Conservation (phyloP, 2,113 vertebrate genomes). For the Entosphenus tridentatus region DNA sequence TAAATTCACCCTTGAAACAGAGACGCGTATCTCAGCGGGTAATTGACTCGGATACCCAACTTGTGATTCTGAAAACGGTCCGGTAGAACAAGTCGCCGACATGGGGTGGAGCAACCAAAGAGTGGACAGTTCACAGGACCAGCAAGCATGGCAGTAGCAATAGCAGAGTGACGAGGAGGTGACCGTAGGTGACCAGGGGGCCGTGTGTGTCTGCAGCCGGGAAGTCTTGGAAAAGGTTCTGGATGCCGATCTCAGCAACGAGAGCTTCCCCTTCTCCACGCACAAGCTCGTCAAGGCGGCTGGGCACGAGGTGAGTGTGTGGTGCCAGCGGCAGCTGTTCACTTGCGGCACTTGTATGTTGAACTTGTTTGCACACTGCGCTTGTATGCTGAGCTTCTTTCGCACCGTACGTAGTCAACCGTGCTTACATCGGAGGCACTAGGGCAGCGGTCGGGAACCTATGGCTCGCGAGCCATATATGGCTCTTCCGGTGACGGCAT, state of each 20-base stretch:
- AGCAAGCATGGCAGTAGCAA: background rate
- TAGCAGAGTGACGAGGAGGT: too few relatives aligned
- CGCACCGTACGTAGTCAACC: background rate
- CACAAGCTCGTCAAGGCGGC: conserved; percentile 43
- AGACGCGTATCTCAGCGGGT: background rate
- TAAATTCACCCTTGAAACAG: too few relatives aligned
- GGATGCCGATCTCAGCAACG: conserved; percentile 47
- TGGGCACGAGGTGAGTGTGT: conserved; percentile 36
- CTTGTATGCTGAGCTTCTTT: too few relatives aligned
- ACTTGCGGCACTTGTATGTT: too few relatives aligned
- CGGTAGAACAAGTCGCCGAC: too few relatives aligned
- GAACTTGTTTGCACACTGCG: too few relatives aligned
- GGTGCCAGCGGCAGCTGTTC: background rate
- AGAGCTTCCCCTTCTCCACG: conserved; percentile 71
- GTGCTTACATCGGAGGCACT: background rate
- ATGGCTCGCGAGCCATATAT: too few relatives aligned
- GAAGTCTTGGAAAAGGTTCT: conserved; percentile 55
- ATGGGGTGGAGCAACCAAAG: background rate
- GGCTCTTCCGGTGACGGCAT: too few relatives aligned
- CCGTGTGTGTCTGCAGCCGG: conserved; percentile 25
- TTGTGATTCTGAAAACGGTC: background rate
- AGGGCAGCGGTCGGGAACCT: too few relatives aligned
- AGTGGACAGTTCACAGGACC: background rate
- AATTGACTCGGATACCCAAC: background rate
- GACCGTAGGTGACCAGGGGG: fast-evolving